These are phyloP conservation scores for Lasioglossum pauxillum DNA, from an alignment of 2,888 invertebrate genomes.

Conservation along the genomic window DNA sequence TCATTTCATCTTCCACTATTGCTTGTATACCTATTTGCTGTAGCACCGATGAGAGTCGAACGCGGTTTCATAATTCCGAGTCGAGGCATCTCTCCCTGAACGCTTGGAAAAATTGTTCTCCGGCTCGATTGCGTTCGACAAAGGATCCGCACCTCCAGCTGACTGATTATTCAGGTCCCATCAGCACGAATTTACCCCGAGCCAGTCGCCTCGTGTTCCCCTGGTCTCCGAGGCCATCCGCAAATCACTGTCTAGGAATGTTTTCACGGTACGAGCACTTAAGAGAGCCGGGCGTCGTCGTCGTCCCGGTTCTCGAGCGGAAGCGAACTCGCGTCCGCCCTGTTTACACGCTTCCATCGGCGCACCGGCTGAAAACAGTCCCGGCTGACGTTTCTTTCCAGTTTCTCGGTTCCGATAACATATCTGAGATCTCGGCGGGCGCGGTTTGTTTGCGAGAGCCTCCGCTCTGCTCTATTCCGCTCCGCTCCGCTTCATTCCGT, in stretches of 20 bases:
- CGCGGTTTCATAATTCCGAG: background rate
- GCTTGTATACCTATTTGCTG: background rate
- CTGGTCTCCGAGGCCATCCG: conserved; percentile 13
- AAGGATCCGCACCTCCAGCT: background rate
- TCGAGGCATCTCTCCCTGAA: background rate
- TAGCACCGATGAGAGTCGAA: too few relatives aligned
- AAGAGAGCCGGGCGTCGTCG: conserved; percentile 19
- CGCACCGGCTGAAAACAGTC: conserved; percentile 38
- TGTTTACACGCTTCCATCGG: conserved; percentile 62
- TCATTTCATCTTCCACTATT: background rate
- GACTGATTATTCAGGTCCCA: conserved; percentile 3
- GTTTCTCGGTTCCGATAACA: conserved; percentile 57
- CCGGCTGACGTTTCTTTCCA: conserved; percentile 54
- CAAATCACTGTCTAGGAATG: conserved; percentile 15
- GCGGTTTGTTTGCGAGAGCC: conserved; percentile 41
- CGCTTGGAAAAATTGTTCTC: conserved; percentile 1
- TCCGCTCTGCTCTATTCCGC: background rate
- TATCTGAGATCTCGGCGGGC: conserved; percentile 50
- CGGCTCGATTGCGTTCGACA: conserved; percentile 6
- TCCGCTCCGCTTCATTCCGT: background rate
- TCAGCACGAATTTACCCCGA: conserved; percentile 6
- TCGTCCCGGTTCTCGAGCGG: conserved; percentile 30
- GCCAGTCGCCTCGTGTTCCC: conserved; percentile 6
- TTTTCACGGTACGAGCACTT: conserved; percentile 28
- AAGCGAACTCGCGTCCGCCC: conserved; percentile 32